Conservation (phyloP, 2,888 invertebrate genomes). For the Polylopha cassiicola region DNA sequence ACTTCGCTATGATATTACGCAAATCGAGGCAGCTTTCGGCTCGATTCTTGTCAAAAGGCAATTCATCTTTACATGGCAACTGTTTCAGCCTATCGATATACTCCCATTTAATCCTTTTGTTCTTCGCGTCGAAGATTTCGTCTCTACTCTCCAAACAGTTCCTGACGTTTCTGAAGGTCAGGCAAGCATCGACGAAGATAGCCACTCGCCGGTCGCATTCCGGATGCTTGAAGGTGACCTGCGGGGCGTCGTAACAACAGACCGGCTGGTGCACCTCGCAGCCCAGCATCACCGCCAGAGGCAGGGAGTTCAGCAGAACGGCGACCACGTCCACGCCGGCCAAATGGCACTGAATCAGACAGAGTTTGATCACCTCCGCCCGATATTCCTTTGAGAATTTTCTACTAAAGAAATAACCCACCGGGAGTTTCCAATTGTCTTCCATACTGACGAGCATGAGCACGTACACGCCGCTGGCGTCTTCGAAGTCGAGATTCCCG, state of each 20-base stretch:
- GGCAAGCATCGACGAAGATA: constrained; percentile 2
- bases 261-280: constrained; percentile 1
- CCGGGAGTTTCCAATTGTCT: constrained; percentile 19
- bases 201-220: not conserved
- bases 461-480: constrained; percentile 2
- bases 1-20: not conserved
- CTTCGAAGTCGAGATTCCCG: constrained; percentile 8
- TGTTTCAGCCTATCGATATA: not conserved
- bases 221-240: constrained; percentile 6
- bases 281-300: too few species aligned
- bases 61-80: not conserved
- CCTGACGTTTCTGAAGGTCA: constrained; percentile 2
- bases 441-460: constrained; percentile 13
- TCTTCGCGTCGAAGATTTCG: not conserved
- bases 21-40: not conserved
- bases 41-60: not conserved
- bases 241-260: constrained; percentile 4
- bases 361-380: constrained; percentile 9
- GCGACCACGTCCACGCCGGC: constrained; percentile 17
- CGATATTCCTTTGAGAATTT: not conserved
- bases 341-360: constrained; percentile 10
- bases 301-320: too few species aligned
- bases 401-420: constrained; percentile 17
- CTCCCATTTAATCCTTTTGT: not conserved
- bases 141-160: not conserved